These are phyloP conservation scores for Misgurnus anguillicaudatus DNA, from an alignment of 2,113 vertebrate genomes.

Conservation along the genomic window DNA sequence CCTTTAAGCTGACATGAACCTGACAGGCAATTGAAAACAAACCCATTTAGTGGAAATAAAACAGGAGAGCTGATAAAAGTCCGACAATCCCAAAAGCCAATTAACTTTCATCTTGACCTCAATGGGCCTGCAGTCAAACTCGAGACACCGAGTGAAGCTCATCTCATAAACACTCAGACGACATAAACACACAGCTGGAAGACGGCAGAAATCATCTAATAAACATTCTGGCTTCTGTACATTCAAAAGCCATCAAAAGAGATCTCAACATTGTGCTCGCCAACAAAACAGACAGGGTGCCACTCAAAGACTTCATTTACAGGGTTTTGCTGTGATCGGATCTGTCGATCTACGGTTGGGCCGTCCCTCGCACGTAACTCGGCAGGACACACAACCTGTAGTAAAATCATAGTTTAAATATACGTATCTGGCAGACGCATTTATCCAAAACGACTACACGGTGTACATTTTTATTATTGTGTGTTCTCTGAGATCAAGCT, in stretches of 20 bases:
- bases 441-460: too few relatives aligned
- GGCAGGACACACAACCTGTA: constrained; percentile 11
- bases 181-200: constrained; percentile 23
- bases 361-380: background rate
- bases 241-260: constrained; percentile 26
- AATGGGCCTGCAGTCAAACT: background rate
- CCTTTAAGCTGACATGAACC: too few relatives aligned
- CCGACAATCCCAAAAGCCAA: background rate
- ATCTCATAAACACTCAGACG: constrained; percentile 31
- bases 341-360: background rate
- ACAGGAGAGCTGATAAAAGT: background rate
- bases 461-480: too few relatives aligned
- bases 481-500: background rate
- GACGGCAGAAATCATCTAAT: constrained; percentile 28
- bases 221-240: constrained; percentile 36
- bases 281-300: constrained; percentile 23
- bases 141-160: constrained; percentile 14
- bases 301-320: constrained; percentile 29
- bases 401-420: too few relatives aligned
- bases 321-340: background rate
- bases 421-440: too few relatives aligned
- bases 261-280: constrained; percentile 14
- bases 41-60: background rate
- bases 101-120: background rate
- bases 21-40: background rate